Evolutionary conservation across 2,797 vertebrate species (phyloP).

Genomic region (Sebastiscus albofasciatus): DNA sequence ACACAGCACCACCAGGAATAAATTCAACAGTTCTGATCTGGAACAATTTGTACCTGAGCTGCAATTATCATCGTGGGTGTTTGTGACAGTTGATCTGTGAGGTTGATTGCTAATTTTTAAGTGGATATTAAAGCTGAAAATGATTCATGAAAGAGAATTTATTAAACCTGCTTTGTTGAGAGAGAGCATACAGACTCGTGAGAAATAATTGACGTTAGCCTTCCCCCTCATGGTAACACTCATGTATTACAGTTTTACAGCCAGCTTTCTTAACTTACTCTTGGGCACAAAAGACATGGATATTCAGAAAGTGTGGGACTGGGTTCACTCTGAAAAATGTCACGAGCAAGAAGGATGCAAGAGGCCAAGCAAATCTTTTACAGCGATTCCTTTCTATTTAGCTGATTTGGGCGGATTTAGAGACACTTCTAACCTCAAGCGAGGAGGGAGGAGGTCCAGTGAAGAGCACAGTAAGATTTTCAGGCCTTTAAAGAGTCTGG

Average conservation of each 20-base stretch:
- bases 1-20: neutral
- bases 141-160: neutral
- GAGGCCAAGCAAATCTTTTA: neutral
- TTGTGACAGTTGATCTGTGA: neutral
- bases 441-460: neutral
- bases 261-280: neutral
- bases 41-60: neutral
- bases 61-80: neutral
- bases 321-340: neutral
- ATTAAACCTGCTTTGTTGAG: neutral
- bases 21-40: neutral
- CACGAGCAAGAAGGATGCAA: neutral
- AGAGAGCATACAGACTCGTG: neutral
- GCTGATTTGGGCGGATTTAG: neutral
- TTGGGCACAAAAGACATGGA: neutral
- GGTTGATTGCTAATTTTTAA: neutral
- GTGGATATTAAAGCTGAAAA: neutral
- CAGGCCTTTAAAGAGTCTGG: neutral
- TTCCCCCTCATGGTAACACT: constrained; percentile 41
- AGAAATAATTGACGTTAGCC: neutral
- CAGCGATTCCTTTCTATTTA: neutral
- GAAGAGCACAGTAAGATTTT: neutral
- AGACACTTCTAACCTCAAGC: neutral
- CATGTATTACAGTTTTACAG: constrained; percentile 66
- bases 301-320: neutral